A percentile compares a stretch with the other conserved stretches of the same genome.
phyloP scores from a whole-genome alignment of 2,113 vertebrate genomes.

The Colinus virginianus region DNA sequence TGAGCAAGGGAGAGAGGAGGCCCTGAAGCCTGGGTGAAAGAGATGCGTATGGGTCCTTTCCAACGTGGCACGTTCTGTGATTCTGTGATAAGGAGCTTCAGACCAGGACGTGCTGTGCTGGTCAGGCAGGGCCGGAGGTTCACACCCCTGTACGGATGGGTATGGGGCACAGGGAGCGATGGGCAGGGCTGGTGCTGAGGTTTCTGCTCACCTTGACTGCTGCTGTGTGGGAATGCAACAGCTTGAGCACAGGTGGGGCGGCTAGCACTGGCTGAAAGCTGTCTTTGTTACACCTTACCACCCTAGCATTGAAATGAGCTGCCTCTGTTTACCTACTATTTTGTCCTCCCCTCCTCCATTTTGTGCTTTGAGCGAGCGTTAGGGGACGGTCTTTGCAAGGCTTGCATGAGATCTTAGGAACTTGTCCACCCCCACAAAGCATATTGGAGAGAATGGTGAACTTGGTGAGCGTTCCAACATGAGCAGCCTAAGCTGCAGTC shows the following conservation, averaged over 20 bases:
- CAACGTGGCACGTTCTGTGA: not conserved
- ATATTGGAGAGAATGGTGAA: not conserved
- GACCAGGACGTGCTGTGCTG: accelerated
- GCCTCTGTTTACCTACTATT: not conserved
- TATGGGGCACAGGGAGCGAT: not conserved
- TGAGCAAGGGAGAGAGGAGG: not conserved
- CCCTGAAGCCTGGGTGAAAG: not conserved
- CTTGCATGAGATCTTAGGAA: not conserved
- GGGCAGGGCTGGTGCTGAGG: not conserved
- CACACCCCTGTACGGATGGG: not conserved
- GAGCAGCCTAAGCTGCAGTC: not conserved
- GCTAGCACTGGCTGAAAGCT: not conserved
- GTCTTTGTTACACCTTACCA: not conserved
- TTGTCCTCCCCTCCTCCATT: not conserved
- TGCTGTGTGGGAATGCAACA: not conserved
- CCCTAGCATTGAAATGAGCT: not conserved
- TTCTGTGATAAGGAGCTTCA: not conserved
- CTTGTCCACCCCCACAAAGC: not conserved
- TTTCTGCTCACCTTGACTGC: not conserved
- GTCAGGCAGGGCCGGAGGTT: not conserved
- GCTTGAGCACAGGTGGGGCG: not conserved
- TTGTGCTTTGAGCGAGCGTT: not conserved
- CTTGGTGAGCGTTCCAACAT: not conserved
- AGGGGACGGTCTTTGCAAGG: not conserved
- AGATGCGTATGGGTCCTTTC: not conserved